Base-by-base conservation (phyloP, 2,888 invertebrate genomes). In the Eupeodes luniger region DNA sequence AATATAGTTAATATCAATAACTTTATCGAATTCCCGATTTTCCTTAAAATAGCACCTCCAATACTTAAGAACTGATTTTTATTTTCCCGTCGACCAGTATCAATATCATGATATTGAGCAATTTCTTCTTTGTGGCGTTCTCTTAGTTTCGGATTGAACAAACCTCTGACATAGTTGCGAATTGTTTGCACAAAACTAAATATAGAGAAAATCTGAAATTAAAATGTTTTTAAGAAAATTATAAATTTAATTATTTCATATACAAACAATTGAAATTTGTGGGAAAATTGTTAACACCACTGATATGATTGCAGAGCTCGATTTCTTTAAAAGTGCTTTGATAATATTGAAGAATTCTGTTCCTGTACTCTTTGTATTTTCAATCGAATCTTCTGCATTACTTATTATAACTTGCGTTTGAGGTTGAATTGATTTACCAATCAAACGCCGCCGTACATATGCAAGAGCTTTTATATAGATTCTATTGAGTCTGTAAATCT, bases 401-500 rank as follows among this genome's bases (percentile, higher is more conserved):
- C 0, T 36, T 5, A 2, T 27, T 9, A 27, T 14, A 49, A 27
- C 6, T 14, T 27, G 27, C 4, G 19, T 6, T 19, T 0, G 12
- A 0, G 19, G 4, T 27, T 4, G 9, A 14, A 49, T 6, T 27
- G 2, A 14, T 14, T 14, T 12, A 64, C 47, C 19, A 4, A 64
- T 10, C 4, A 47, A 27, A 5, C n/a, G 5, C 47, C n/a, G 5
- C 47, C 5, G 14, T 14, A 66, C 11, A 49, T 27, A 66, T 0
- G 14, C 4, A 1, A 66, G 2, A 0, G n/a, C 6, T 27, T 66
- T 66, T 27, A 66, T 66, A 7, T 66, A 66, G 27, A 66, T 19
- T 19, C 66, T 27, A 66, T 66, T 66, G 14, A 66, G 19, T 5
- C 66, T 47, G n/a, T 66, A 66, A 49, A 66, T 47, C 66, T 66